These are phyloP conservation scores for Brienomyrus longianalis DNA, from an alignment of 2,113 vertebrate species.

Conservation along the genomic window DNA sequence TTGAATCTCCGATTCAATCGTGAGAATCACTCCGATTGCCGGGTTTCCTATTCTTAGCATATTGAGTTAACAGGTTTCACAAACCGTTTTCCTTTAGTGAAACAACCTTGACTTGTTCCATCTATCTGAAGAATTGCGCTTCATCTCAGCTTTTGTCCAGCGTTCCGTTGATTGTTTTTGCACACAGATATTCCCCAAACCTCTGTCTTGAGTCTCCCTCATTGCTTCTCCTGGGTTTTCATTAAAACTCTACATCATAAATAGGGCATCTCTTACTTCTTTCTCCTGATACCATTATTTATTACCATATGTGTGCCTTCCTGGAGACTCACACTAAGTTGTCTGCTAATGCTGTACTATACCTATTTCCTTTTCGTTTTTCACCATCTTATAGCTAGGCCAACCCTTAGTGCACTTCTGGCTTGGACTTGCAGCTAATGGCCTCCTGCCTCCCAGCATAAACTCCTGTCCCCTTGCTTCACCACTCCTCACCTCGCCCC, in stretches of 20 bases:
- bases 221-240: not conserved
- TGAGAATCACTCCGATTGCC: conserved; percentile 4
- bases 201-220: not conserved
- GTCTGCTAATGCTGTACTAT: not conserved
- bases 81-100: not conserved
- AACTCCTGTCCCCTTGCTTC: not conserved
- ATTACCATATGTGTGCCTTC: not conserved
- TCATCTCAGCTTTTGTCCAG: not conserved
- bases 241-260: not conserved
- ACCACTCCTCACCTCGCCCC: not conserved
- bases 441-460: not conserved
- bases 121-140: not conserved
- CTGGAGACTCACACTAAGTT: not conserved
- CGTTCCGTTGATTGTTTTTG: not conserved
- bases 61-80: not conserved
- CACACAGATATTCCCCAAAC: not conserved
- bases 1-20: conserved; percentile 7
- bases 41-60: conserved; percentile 10
- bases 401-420: not conserved
- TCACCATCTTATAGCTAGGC: not conserved
- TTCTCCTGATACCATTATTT: not conserved
- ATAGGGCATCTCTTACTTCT: not conserved
- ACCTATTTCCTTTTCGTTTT: no score
- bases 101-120: not conserved
- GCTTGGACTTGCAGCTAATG: not conserved